phyloP scores from a whole-genome alignment of 2,888 invertebrate species.

The Drosophila picticornis region DNA sequence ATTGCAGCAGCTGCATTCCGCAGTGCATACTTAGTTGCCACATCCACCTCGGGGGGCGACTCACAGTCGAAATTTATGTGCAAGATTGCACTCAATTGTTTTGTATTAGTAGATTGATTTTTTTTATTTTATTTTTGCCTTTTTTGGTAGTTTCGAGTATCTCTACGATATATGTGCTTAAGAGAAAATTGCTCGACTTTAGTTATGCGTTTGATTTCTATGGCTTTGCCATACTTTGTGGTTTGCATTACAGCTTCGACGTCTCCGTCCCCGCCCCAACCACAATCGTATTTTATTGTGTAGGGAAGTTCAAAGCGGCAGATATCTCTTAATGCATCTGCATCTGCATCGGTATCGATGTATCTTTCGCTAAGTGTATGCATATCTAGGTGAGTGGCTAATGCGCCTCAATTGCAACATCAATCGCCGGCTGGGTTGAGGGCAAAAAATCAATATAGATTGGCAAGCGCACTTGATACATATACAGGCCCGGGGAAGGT shows the following conservation, averaged over 20 bases:
- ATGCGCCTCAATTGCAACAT: slow-evolving; percentile 76
- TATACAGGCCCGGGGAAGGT: slow-evolving; percentile 38
- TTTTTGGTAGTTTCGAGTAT: slow-evolving; percentile 18
- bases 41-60: slow-evolving; percentile 16
- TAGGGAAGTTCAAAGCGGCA: slow-evolving; percentile 45
- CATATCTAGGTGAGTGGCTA: slow-evolving; percentile 75
- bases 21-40: slow-evolving; percentile 34
- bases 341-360: slow-evolving; percentile 27
- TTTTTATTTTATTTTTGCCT: background rate
- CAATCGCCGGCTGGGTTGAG: slow-evolving; percentile 53
- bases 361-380: slow-evolving; percentile 38
- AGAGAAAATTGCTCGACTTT: slow-evolving; percentile 74
- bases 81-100: slow-evolving; percentile 79
- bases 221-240: slow-evolving; percentile 55
- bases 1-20: slow-evolving; percentile 60
- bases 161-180: slow-evolving; percentile 65
- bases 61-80: slow-evolving; percentile 65
- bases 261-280: slow-evolving; percentile 21
- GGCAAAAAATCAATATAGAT: slow-evolving; percentile 64
- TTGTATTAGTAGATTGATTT: slow-evolving; percentile 64
- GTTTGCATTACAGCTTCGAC: slow-evolving; percentile 21
- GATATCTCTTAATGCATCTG: slow-evolving; percentile 47
- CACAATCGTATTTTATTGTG: slow-evolving; percentile 49
- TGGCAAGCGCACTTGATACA: slow-evolving; percentile 61
- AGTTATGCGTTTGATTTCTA: slow-evolving; percentile 67